phyloP scores from a whole-genome alignment of 2,113 vertebrate genomes.

The Chloroceryle aenea region DNA sequence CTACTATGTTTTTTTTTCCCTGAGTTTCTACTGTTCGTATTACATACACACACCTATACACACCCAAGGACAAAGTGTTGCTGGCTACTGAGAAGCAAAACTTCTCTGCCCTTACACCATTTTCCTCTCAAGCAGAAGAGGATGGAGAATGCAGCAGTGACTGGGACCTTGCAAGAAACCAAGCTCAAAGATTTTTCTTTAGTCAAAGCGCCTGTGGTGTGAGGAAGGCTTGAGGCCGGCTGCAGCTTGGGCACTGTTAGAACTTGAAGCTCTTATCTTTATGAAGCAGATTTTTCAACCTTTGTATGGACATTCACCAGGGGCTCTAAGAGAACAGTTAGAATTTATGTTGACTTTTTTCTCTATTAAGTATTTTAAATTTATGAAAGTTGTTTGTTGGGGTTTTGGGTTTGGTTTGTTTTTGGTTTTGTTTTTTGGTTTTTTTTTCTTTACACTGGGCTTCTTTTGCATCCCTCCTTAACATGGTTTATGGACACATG shows the following conservation, averaged over 20 bases:
- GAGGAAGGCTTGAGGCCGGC: neutral
- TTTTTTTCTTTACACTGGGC: neutral
- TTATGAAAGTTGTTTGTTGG: neutral
- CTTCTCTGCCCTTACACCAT: neutral
- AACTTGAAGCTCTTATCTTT: neutral
- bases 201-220: neutral
- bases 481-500: neutral
- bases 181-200: neutral
- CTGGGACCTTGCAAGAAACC: neutral
- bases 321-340: neutral
- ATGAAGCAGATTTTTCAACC: neutral
- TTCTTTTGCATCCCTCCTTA: neutral
- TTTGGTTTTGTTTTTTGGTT: too few species aligned
- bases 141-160: neutral
- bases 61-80: neutral
- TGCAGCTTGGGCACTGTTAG: neutral
- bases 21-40: neutral
- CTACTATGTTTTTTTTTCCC: neutral
- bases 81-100: neutral
- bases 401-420: too few species aligned
- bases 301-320: neutral
- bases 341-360: neutral
- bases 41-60: too few species aligned
- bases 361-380: neutral
- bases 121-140: neutral